Base-by-base conservation (phyloP, 2,888 invertebrate genomes). In the Drosophila kokeensis region DNA sequence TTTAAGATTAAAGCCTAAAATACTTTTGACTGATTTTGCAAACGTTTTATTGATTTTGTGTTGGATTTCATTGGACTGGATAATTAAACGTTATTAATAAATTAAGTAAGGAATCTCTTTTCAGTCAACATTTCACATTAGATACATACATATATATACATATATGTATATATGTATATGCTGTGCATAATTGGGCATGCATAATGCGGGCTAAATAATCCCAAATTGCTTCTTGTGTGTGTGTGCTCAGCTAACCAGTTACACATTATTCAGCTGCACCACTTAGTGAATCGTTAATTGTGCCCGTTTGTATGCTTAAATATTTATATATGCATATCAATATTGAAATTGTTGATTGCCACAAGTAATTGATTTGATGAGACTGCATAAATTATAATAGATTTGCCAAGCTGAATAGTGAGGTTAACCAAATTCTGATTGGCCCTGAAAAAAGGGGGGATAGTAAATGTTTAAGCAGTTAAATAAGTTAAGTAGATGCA, bases 1-100 rank as follows among this genome's bases (percentile, higher is more conserved):
- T 13, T 59, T 53, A 52, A 29, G 60, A 68, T 74, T 63, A 80
- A 80, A 76, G 32, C 62, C 10, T 38, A 11, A 60, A 52, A 29
- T 29, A 21, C 21, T 58, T 24, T 59, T 58, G 40, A 64, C 40
- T 52, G 64, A 63, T 42, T 48, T 45, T 29, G 38, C n/a, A 32
- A 18, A 24, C 21, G 15, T 21, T 27, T 59, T 36, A 10, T 10
- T 18, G 34, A 18, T 11, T 21, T 21, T 21, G 2, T 1, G 11
- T 11, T 32, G 32, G 32, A 32, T 34, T 60, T 54, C 21, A 15
- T 45, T 45, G 21, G 4, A 7, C 13, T 21, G 21, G 29, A 42
- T 29, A n/a, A 29, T n/a, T 11, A 6, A 13, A 11, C 4, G 18
- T 1, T 24, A 6, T 1, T 21, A 21, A 42, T 42, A 5, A 42